A percentile compares a stretch with the other conserved stretches of the same genome.
phyloP scores from a whole-genome alignment of 2,797 vertebrate genomes.

The Varecia variegata region DNA sequence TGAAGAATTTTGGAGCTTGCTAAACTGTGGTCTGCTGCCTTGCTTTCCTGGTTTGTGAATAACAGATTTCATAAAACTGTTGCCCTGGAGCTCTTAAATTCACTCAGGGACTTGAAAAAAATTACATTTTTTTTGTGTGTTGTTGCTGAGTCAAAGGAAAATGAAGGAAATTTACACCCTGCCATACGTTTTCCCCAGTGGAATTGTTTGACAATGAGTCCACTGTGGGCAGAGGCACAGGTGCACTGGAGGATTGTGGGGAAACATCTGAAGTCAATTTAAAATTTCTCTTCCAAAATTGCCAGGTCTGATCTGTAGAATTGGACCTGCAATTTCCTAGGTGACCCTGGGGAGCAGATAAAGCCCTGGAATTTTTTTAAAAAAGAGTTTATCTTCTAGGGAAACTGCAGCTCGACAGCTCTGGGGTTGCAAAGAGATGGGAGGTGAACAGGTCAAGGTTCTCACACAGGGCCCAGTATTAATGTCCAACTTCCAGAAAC shows the following conservation, averaged over 20 bases:
- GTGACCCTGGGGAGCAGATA: conserved; percentile 53
- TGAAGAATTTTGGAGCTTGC: conserved; percentile 29
- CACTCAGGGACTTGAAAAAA: conserved; percentile 34
- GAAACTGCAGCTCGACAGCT: background rate
- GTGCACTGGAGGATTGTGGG: background rate
- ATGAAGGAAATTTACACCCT: conserved; percentile 43
- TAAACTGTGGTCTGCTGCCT: background rate
- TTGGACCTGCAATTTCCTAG: conserved; percentile 48
- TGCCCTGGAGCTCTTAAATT: conserved; percentile 49
- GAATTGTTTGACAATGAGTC: background rate
- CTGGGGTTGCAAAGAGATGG: conserved; percentile 17
- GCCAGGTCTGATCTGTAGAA: conserved; percentile 8
- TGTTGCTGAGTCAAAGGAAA: conserved; percentile 61
- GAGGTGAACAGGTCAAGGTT: conserved; percentile 17
- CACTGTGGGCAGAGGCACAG: background rate
- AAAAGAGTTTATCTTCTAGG: conserved; percentile 32
- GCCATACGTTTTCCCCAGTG: background rate
- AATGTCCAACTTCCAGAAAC: background rate
- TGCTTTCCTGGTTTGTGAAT: conserved; percentile 22
- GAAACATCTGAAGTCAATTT: conserved; percentile 58
- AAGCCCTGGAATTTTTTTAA: background rate
- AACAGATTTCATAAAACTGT: conserved; percentile 38
- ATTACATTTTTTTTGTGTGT: background rate
- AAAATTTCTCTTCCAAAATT: conserved; percentile 58
- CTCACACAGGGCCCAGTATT: background rate